phyloP scores from a whole-genome alignment of 2,797 vertebrate genomes.

The Aeoliscus strigatus region DNA sequence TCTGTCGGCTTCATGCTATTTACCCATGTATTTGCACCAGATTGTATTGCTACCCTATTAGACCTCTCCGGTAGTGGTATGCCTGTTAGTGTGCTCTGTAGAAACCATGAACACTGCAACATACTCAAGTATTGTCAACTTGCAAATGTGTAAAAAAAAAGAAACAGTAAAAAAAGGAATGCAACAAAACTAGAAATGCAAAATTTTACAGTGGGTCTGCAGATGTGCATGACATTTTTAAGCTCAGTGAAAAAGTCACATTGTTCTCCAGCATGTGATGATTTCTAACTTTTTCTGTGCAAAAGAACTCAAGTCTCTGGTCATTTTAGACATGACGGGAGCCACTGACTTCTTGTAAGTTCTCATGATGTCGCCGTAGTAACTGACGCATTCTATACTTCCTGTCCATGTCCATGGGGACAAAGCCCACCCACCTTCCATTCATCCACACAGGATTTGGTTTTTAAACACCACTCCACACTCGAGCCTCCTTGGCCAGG shows the following conservation, averaged over 20 bases:
- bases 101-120: slow-evolving; percentile 84
- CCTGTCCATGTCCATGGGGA: slow-evolving; percentile 39
- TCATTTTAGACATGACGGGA: slow-evolving; percentile 39
- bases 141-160: slow-evolving; percentile 89
- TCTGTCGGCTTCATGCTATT: slow-evolving; percentile 82
- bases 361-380: slow-evolving; percentile 30
- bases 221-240: slow-evolving; percentile 80
- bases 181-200: slow-evolving; percentile 62
- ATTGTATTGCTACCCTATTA: slow-evolving; percentile 88
- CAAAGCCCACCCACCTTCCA: slow-evolving; percentile 39
- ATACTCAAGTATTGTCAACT: slow-evolving; percentile 98
- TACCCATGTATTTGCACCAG: slow-evolving; percentile 88
- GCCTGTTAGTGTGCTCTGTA: slow-evolving; percentile 88
- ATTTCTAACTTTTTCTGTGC: slow-evolving; percentile 64
- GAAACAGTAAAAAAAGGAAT: slow-evolving; percentile 67
- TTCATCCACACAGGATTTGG: slow-evolving; percentile 40
- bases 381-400: slow-evolving; percentile 41
- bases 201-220: slow-evolving; percentile 66
- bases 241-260: slow-evolving; percentile 78
- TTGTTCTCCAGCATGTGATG: slow-evolving; percentile 75
- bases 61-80: slow-evolving; percentile 84
- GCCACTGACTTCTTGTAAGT: slow-evolving; percentile 27
- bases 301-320: slow-evolving; percentile 44
- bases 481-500: slow-evolving; percentile 24
- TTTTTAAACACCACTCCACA: slow-evolving; percentile 33